Evolutionary conservation across 2,113 vertebrate species (phyloP).

Genomic region (Oryzias woworae): DNA sequence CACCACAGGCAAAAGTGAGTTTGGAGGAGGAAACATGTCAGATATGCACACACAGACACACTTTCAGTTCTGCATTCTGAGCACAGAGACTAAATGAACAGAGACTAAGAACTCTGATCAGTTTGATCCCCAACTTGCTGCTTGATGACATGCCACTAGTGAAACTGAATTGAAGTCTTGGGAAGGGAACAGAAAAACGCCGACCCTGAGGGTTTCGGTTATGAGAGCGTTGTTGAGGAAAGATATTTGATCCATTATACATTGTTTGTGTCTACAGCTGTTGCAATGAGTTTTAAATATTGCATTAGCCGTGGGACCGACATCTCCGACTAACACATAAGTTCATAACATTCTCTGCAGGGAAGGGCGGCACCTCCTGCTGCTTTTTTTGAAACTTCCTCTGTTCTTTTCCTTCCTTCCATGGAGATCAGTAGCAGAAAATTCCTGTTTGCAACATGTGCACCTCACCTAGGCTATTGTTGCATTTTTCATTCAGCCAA

Average conservation of each 20-base stretch:
- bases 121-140: slow-evolving; percentile 25
- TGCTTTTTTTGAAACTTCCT: slow-evolving; percentile 51
- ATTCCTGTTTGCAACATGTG: slow-evolving; percentile 40
- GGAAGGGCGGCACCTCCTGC: slow-evolving; percentile 64
- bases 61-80: background rate
- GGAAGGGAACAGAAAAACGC: slow-evolving; percentile 38
- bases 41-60: background rate
- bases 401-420: slow-evolving; percentile 45
- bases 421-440: slow-evolving; percentile 44
- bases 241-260: slow-evolving; percentile 76
- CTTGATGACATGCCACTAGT: slow-evolving; percentile 48
- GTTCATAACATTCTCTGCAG: slow-evolving; percentile 75
- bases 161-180: slow-evolving; percentile 11
- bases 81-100: background rate
- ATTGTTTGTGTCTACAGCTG: slow-evolving; percentile 74
- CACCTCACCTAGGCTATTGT: slow-evolving; percentile 20
- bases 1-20: slow-evolving; percentile 59
- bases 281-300: slow-evolving; percentile 71
- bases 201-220: slow-evolving; percentile 57
- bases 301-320: slow-evolving; percentile 65
- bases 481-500: slow-evolving; percentile 55
- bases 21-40: slow-evolving; percentile 40
- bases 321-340: slow-evolving; percentile 66
- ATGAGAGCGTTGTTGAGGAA: slow-evolving; percentile 63
- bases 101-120: slow-evolving; percentile 47